Evolutionary conservation across 1,140 invertebrate species (phyloP), one percentile per base, ranked within the genome.

Genomic region (Tetranychus urticae): DNA sequence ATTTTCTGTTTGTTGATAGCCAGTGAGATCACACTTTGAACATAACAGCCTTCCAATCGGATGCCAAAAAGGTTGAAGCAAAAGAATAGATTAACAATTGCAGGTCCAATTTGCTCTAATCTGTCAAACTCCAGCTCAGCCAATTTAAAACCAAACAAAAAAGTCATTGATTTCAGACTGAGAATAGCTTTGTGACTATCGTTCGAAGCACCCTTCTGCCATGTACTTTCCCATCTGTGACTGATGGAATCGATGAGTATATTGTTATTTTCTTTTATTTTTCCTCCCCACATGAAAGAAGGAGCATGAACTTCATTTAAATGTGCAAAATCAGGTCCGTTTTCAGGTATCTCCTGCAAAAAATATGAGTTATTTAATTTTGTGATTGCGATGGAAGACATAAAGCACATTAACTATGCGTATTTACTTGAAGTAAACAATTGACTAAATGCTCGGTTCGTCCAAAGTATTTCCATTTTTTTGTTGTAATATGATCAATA

Each of bases 301-400:
- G 78, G 72, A 35, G 77, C 77, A 66, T 92, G 88, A 0, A 92
- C 76, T 0, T 81, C 77, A 58, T 77, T 77, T 12, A 93, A 73
- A 69, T 92, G 88, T 0, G 82, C 81, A 1, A 83, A 74, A 69
- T 93, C 88, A 0, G 86, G 84, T 0, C 86, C 88, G 67, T 93
- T 93, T 72, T 92, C 88, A 1, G 88, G 86, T 52, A 92, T 85
- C 68, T 92, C 88, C 83, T 91, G 69, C 10, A 61, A 13, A 50
- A 47, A 37, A n/a, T 35, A 31, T 54, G 6, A 14, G 14, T n/a
- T n/a, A 50, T 14, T 10, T 31, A 5, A n/a, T 14, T 50, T 10
- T 5, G 6, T n/a, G 23, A 14, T 10, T 50, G 23, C 23, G 5
- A 14, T n/a, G 48, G 48, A 50, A 6, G 14, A 10, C 1, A 50